Base-by-base conservation (phyloP, 2,888 invertebrate genomes). In the Monoplex corrugatus region DNA sequence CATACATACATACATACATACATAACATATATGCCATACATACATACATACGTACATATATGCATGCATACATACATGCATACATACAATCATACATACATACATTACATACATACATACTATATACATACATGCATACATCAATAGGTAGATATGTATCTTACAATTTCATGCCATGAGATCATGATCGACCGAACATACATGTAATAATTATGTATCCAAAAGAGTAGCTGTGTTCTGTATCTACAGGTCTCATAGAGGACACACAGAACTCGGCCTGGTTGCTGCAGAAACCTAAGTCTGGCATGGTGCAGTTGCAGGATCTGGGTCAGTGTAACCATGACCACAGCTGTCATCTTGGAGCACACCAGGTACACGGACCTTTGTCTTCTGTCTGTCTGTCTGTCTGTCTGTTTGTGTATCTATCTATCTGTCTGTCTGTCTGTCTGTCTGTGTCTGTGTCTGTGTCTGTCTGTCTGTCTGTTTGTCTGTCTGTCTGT, bases 241-340 rank as follows among this genome's bases (percentile, higher is more conserved):
- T n/a, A n/a, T n/a, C 28, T 45, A 16, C 87, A 94, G 94, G 92
- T 44, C 89, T 94, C 45, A 89, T 94, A 16, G 92, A 93, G 32
- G 91, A 93, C 23, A 91, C 91, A 28, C 86, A 90, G 44, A 90
- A 89, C 80, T 87, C 92, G 8, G 91, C 92, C 10, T 94, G 93
- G 94, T 91, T 93, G 89, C 92, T 92, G 88, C 91, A 90, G 38
- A 92, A 91, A 84, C 91, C 91, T n/a, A 91, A 91, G 78, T 91
- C 91, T 40, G 93, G 93, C 3, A 93, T 94, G 78, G 86, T 90
- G 32, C 87, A 85, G 16, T 45, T 92, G 57, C 80, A 32, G 0
- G 92, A 93, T 45, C 45, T 92, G n/a, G 90, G 92, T 87, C 89
- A 90, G 40, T 90, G 92, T 43, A 86, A 84, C 50, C 83, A 89